Base-by-base conservation (phyloP, 1,140 invertebrate genomes). In the Charaxes varanes region DNA sequence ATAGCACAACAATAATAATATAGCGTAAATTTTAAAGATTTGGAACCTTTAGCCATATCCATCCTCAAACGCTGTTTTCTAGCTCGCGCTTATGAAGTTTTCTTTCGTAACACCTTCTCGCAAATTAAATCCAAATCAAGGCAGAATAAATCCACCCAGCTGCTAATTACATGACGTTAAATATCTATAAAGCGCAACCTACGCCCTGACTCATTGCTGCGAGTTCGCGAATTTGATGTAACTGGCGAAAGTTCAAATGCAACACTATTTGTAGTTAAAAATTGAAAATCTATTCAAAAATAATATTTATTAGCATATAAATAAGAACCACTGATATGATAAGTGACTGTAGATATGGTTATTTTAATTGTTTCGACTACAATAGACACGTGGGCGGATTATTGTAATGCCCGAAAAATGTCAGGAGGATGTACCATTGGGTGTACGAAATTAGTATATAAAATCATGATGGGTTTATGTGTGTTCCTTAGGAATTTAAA, bases 391-490 rank as follows among this genome's bases (percentile, higher is more conserved):
- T 72, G 35, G 68, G 68, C 45, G 62, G 42, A 23, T 36, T 66
- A 66, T 66, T 55, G 60, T 62, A 62, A 61, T 53, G 51, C 43
- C 45, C 32, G 45, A 68, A 69, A 70, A 67, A 69, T 68, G 60
- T 52, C 65, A 63, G 52, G 28, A 56, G 43, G 24, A 37, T 55
- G 42, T 51, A 61, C 37, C 46, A 57, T 54, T 41, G 41, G 16
- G 28, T 47, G 18, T 19, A 19, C 5, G n/a, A 27, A 33, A 13
- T 11, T 23, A n/a, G n/a, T n/a, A n/a, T n/a, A n/a, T n/a, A n/a
- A n/a, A n/a, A n/a, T n/a, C n/a, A n/a, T n/a, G n/a, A n/a, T n/a
- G n/a, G n/a, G n/a, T n/a, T n/a, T n/a, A n/a, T n/a, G n/a, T n/a
- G n/a, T n/a, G n/a, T n/a, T n/a, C n/a, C n/a, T n/a, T n/a, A n/a